Evolutionary conservation across 2,888 invertebrate genomes (phyloP), one percentile per base, ranked within the genome.

Genomic region (Eristalis tenax): DNA sequence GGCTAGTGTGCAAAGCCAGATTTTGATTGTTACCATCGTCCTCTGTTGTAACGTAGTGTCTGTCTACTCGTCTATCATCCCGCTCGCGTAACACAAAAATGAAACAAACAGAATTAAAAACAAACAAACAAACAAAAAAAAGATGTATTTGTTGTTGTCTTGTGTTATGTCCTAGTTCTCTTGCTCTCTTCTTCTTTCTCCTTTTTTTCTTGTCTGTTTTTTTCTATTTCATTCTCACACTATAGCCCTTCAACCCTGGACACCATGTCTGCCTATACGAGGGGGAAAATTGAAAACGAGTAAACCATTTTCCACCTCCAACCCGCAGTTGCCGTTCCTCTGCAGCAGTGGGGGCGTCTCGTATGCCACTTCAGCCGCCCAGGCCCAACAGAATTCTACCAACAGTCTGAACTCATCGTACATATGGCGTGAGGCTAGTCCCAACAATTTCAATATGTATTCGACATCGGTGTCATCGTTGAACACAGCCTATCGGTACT

Each of bases 351-450:
- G 89, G 6, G 89, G 89, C 78, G 65, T 78, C 43, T 88, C 89
- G 22, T 88, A 87, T 63, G 74, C 69, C 78, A 89, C 81, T 89
- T 86, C 89, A 81, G 85, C 88, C 59, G 90, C 87, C 69, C 89
- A 68, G 80, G 88, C 83, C 61, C 73, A 91, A 57, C 93, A 92
- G 88, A 91, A 91, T 74, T 93, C 93, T 35, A 91, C 92, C 2
- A 92, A 90, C 89, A 93, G 93, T 65, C 89, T 93, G 35, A 93
- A 93, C 82, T 93, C 93, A 35, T 93, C 93, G n/a, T 93, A 91
- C 81, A 93, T 93, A 69, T 93, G 93, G 93, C 92, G 93, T 75
- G 93, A 93, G 90, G 93, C 93, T 18, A 93, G 92, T 89, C 93
- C 93, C 61, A 93, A 93, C 89, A 93, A 91, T 90, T 93, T 93